Conservation (phyloP, 2,797 vertebrate genomes). For the Vespertilio murinus region DNA sequence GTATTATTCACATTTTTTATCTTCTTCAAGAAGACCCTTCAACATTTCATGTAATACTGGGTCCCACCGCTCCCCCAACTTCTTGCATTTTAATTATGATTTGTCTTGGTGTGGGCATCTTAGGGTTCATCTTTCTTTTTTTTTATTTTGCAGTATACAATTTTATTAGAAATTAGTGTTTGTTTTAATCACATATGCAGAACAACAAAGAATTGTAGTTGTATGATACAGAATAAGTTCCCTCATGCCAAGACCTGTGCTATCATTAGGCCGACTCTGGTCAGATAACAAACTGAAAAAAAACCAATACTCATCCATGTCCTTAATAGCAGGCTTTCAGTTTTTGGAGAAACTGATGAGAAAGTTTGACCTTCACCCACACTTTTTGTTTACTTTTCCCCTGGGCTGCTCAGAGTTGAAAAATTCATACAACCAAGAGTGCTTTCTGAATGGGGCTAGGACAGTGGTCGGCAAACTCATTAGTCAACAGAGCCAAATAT, state of each 20-base stretch:
- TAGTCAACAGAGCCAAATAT: too few species aligned
- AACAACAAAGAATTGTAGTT: slow-evolving; percentile 14
- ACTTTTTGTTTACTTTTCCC: background rate
- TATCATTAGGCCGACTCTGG: background rate
- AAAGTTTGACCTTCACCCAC: slow-evolving; percentile 1
- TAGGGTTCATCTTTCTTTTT: too few species aligned
- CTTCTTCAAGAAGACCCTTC: too few species aligned
- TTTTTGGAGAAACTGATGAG: slow-evolving; percentile 34
- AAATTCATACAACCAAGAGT: background rate
- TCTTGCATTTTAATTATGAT: too few species aligned
- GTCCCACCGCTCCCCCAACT: too few species aligned
- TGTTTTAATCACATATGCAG: slow-evolving; percentile 23
- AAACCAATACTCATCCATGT: background rate
- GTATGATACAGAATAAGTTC: background rate
- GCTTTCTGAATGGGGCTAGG: background rate
- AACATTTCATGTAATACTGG: too few species aligned
- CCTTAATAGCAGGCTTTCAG: slow-evolving; percentile 23
- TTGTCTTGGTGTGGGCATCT: too few species aligned
- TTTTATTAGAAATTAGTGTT: slow-evolving; percentile 61
- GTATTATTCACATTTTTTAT: too few species aligned
- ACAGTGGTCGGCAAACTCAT: background rate
- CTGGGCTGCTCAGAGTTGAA: background rate
- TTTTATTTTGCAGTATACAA: too few species aligned
- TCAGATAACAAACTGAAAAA: background rate
- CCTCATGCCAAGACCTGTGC: background rate